A percentile compares a stretch with the other conserved stretches of the same genome.
Evolutionary conservation across 2,888 invertebrate species (phyloP).

Genomic region (Drosophila antonietae): DNA sequence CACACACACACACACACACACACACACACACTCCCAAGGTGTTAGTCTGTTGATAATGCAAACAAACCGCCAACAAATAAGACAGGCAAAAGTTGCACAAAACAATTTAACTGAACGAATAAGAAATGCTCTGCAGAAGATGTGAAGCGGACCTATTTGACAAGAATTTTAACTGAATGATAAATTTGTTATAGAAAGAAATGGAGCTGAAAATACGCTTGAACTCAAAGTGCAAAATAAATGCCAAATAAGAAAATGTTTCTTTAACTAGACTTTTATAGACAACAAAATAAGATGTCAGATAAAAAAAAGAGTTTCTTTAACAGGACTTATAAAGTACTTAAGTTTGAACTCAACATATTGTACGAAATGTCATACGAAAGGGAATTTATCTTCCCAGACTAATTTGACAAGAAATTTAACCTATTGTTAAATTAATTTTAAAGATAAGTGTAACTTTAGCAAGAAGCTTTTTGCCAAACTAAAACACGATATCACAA

Average conservation of each 20-base stretch:
- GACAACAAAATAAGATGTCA: background rate
- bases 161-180: background rate
- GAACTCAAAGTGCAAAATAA: background rate
- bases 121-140: slow-evolving; percentile 46
- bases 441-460: background rate
- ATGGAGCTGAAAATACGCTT: background rate
- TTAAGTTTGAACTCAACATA: too few relatives aligned
- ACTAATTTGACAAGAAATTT: background rate
- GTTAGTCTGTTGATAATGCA: slow-evolving; percentile 84
- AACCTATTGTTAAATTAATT: background rate
- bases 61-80: slow-evolving; percentile 63
- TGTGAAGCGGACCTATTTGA: background rate
- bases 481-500: background rate
- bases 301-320: too few relatives aligned
- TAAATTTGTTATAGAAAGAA: background rate
- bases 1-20: slow-evolving; percentile 29
- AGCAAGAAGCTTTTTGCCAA: background rate
- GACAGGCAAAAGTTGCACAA: slow-evolving; percentile 22
- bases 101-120: slow-evolving; percentile 20
- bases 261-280: background rate
- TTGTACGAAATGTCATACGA: background rate
- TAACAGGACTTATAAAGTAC: too few relatives aligned
- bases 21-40: slow-evolving; percentile 66
- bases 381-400: background rate
- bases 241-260: background rate